phyloP scores from a whole-genome alignment of 2,797 vertebrate genomes.

The Perodicticus potto region DNA sequence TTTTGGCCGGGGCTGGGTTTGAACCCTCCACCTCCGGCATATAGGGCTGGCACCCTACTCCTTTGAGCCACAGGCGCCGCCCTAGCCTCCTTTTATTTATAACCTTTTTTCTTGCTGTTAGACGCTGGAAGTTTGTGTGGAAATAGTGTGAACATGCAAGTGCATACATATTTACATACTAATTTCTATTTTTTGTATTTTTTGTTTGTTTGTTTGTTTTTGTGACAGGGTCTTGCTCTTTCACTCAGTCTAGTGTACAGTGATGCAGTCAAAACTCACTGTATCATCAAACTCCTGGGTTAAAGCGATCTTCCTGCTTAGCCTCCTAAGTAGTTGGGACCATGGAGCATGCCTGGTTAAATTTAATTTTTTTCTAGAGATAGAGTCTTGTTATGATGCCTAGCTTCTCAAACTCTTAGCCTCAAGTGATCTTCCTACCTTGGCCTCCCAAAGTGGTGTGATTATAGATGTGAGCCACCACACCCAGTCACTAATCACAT shows the following conservation, averaged over 20 bases:
- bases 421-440: neutral
- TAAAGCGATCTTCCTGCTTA: neutral
- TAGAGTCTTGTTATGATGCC: neutral
- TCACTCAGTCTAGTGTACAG: neutral
- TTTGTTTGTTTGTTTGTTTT: no score
- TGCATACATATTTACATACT: neutral
- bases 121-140: neutral
- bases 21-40: no score
- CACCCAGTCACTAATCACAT: neutral
- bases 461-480: neutral
- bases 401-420: neutral
- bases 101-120: neutral
- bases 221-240: neutral
- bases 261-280: neutral
- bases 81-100: neutral
- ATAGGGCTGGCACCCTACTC: no score
- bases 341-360: neutral
- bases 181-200: neutral
- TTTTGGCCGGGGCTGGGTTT: no score
- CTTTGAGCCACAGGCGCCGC: no score
- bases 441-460: neutral
- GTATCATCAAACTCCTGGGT: neutral
- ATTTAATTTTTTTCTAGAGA: neutral
- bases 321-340: neutral
- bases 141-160: neutral